phyloP scores from a whole-genome alignment of 2,888 invertebrate genomes.

The Acheta domesticus region DNA sequence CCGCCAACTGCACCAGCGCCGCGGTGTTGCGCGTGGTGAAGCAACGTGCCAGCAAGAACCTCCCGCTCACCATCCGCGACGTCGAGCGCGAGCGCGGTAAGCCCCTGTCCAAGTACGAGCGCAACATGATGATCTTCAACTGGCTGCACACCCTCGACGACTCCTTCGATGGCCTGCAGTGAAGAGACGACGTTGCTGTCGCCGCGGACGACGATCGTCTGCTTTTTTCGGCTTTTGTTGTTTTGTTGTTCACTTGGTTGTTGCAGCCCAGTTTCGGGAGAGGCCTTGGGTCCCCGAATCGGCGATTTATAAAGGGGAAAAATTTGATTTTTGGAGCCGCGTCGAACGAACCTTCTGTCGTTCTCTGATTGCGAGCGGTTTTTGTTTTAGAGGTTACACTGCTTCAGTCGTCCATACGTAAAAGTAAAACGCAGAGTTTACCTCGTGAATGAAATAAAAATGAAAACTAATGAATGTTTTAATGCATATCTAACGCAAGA shows the following conservation, averaged over 20 bases:
- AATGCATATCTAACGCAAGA: too few relatives aligned
- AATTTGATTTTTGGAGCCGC: too few relatives aligned
- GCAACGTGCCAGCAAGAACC: constrained; percentile 50
- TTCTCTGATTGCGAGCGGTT: too few relatives aligned
- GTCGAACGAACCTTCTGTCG: too few relatives aligned
- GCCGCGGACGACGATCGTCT: neutral
- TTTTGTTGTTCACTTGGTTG: neutral
- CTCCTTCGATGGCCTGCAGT: constrained; percentile 49
- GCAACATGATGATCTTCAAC: constrained; percentile 95
- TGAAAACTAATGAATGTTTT: too few relatives aligned
- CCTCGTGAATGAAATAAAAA: too few relatives aligned
- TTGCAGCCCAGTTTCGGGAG: neutral
- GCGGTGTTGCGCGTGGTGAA: constrained; percentile 48
- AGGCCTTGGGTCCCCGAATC: neutral
- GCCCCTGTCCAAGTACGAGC: constrained; percentile 80
- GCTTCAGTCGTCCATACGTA: too few relatives aligned
- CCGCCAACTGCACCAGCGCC: constrained; percentile 45
- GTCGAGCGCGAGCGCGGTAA: constrained; percentile 78
- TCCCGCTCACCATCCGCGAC: constrained; percentile 70
- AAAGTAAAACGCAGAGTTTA: too few relatives aligned
- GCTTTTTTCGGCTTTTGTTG: neutral
- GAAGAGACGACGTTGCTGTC: constrained; percentile 21
- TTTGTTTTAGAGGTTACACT: too few relatives aligned
- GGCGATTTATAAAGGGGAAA: too few relatives aligned
- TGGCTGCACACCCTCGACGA: constrained; percentile 88